Evolutionary conservation across 2,888 invertebrate genomes (phyloP).

Genomic region (Cantharis rufa): DNA sequence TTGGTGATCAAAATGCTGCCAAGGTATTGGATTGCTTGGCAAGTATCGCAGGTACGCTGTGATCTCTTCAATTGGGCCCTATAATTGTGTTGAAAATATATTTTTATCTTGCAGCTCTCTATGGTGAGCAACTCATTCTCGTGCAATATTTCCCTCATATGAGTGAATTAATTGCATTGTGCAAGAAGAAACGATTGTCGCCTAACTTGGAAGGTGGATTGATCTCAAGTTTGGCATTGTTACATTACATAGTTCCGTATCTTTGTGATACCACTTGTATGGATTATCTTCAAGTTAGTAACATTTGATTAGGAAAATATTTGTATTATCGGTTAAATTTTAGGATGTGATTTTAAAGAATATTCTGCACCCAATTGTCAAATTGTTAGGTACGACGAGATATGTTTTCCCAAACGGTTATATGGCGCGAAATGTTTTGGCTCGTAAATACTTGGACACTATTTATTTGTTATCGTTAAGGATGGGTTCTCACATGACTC

Average conservation of each 20-base stretch:
- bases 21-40: conserved; percentile 91
- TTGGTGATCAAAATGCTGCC: conserved; percentile 80
- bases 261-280: conserved; percentile 83
- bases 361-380: conserved; percentile 81
- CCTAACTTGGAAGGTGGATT: conserved; percentile 86
- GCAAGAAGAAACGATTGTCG: conserved; percentile 75
- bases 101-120: conserved; percentile 61
- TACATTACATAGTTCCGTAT: conserved; percentile 80
- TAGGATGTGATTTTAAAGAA: conserved; percentile 85
- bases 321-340: conserved; percentile 27
- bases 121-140: conserved; percentile 86
- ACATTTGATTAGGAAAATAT: not conserved
- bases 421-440: conserved; percentile 73
- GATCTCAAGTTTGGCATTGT: conserved; percentile 78
- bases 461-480: conserved; percentile 78
- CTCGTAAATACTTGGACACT: conserved; percentile 81
- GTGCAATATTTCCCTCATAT: conserved; percentile 90
- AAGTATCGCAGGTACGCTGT: conserved; percentile 75
- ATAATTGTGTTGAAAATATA: not conserved
- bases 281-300: conserved; percentile 78
- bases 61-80: not conserved
- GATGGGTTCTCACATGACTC: conserved; percentile 77
- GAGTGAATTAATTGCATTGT: conserved; percentile 80
- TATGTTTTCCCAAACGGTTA: conserved; percentile 82
- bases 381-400: conserved; percentile 78